phyloP scores from a whole-genome alignment of 2,797 vertebrate species.

The Sebastes minor region DNA sequence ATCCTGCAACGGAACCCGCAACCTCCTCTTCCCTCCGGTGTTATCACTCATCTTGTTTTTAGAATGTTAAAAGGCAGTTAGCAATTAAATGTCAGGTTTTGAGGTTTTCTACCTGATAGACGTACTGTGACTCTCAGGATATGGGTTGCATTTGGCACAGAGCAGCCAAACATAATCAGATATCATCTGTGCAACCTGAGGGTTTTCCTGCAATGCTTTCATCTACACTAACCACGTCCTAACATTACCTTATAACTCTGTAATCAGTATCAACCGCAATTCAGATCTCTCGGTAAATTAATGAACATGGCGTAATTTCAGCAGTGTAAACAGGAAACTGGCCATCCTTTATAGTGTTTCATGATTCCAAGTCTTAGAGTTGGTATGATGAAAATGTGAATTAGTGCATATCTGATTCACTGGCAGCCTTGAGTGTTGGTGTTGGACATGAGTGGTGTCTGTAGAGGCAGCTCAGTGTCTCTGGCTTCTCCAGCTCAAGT shows the following conservation, averaged over 20 bases:
- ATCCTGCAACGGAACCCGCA: constrained; percentile 31
- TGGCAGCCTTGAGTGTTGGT: constrained; percentile 44
- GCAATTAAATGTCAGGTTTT: constrained; percentile 35
- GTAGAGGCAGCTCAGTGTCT: constrained; percentile 36
- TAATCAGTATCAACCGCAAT: constrained; percentile 8
- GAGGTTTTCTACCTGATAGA: neutral
- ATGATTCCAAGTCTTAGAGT: neutral
- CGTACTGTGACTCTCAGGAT: constrained; percentile 7
- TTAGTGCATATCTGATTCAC: neutral
- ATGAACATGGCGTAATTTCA: neutral
- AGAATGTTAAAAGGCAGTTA: constrained; percentile 18
- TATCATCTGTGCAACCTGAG: constrained; percentile 25
- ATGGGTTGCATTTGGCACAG: constrained; percentile 19
- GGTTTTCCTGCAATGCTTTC: constrained; percentile 39
- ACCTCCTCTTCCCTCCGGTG: constrained; percentile 9
- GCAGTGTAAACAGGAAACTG: constrained; percentile 11
- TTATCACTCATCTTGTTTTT: constrained; percentile 35
- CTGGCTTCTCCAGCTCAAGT: constrained; percentile 45
- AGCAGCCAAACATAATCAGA: neutral
- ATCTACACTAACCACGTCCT: constrained; percentile 3
- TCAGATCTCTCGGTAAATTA: constrained; percentile 11
- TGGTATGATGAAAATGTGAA: neutral
- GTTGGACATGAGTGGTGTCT: constrained; percentile 40
- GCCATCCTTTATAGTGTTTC: neutral
- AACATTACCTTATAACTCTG: constrained; percentile 5